Base-by-base conservation (phyloP, 2,888 invertebrate genomes). In the Conops quadrifasciatus region DNA sequence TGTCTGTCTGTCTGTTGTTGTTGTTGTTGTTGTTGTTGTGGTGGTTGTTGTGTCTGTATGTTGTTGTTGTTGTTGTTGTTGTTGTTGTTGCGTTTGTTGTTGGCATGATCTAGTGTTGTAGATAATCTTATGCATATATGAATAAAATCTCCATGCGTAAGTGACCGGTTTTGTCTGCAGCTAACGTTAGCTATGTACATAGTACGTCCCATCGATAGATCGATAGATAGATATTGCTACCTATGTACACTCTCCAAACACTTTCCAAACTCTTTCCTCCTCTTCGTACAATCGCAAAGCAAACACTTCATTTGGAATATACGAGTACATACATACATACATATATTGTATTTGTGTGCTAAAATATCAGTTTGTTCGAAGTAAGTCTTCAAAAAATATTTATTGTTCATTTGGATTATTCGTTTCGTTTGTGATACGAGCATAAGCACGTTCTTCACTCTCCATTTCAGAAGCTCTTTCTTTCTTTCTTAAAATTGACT, bases 81-180 rank as follows among this genome's bases (percentile, higher is more conserved):
- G 36, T 36, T 36, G 36, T 36, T 36, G 36, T 36, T 7, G 9
- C n/a, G n/a, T n/a, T n/a, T n/a, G n/a, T n/a, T n/a, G n/a, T n/a
- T n/a, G n/a, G n/a, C n/a, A 36, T 36, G 36, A 9, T 36, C 4
- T 36, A 36, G 36, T 59, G 70, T 49, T 62, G 64, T 15, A 28
- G 9, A 26, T 24, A 64, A 74, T 74, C 73, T 73, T 72, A 72
- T 62, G 77, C 75, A 77, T 76, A 77, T 75, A 76, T 76, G 76
- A 77, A 76, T 77, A 75, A 76, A 74, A 77, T 76, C 73, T 74
- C 71, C 76, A 77, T 76, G 73, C 36, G 60, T 68, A 72, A 72
- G 67, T 74, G 51, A 36, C 21, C 36, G 16, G 21, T 28, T 45
- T n/a, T 56, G 21, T 43, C 60, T 28, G 26, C 51, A 62, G 26